These are phyloP conservation scores for Drosophila gunungcola DNA, from an alignment of 1,140 invertebrate genomes.

Conservation along the genomic window DNA sequence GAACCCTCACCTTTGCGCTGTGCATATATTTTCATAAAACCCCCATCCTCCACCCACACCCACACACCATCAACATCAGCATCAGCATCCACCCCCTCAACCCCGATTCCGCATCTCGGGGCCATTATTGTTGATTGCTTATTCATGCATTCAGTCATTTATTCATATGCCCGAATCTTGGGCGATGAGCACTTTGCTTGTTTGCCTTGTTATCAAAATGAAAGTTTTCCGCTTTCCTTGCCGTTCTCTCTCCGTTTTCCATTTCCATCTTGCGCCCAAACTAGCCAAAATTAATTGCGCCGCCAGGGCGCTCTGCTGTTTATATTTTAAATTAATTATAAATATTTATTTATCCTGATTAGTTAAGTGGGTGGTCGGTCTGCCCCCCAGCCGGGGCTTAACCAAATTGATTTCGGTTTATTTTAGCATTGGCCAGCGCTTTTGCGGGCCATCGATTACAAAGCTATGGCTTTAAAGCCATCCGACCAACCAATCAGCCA, in stretches of 20 bases:
- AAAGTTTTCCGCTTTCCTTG: slow-evolving; percentile 24
- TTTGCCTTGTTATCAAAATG: slow-evolving; percentile 62
- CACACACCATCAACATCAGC: neutral
- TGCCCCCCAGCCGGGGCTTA: slow-evolving; percentile 40
- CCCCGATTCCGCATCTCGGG: slow-evolving; percentile 15
- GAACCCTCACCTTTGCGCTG: slow-evolving; percentile 43
- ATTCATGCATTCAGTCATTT: slow-evolving; percentile 81
- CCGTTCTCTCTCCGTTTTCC: neutral
- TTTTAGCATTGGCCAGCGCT: slow-evolving; percentile 63
- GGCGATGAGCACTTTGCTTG: slow-evolving; percentile 45
- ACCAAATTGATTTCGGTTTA: slow-evolving; percentile 81
- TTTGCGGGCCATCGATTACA: slow-evolving; percentile 60
- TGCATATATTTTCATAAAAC: slow-evolving; percentile 73
- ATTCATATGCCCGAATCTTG: slow-evolving; percentile 69
- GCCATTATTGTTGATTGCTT: slow-evolving; percentile 80
- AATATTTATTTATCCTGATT: slow-evolving; percentile 83
- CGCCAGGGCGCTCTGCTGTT: slow-evolving; percentile 56
- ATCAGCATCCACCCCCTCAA: neutral
- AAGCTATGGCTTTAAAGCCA: slow-evolving; percentile 71
- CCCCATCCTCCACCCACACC: slow-evolving; percentile 14
- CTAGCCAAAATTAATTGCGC: slow-evolving; percentile 74
- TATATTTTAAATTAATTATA: slow-evolving; percentile 84
- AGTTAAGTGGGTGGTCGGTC: slow-evolving; percentile 50
- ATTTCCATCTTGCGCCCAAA: neutral
- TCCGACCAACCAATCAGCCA: slow-evolving; percentile 27